Evolutionary conservation across 1,140 invertebrate species (phyloP).

Genomic region (Xylocopa sonorina): DNA sequence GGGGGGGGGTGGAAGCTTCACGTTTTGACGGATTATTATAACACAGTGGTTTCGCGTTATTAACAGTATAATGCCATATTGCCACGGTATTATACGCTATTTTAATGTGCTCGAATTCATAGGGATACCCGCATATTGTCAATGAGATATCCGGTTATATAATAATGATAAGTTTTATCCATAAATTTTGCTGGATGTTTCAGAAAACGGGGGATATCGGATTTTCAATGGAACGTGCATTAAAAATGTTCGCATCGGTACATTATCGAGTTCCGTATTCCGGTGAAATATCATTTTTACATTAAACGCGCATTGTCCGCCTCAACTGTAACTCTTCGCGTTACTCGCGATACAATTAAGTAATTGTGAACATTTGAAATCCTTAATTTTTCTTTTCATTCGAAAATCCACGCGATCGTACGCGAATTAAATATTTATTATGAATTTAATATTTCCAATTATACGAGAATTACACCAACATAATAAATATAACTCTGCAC

Average conservation of each 20-base stretch:
- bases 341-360: neutral
- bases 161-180: conserved; percentile 49
- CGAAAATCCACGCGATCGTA: no score
- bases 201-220: neutral
- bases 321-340: no score
- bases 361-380: no score
- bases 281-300: neutral
- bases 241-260: neutral
- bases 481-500: no score
- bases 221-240: neutral
- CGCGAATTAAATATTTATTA: no score
- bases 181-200: conserved; percentile 19
- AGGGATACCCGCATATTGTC: conserved; percentile 57
- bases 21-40: conserved; percentile 69
- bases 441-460: no score
- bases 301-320: neutral
- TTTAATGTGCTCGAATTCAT: conserved; percentile 59
- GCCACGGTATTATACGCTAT: conserved; percentile 63
- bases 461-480: no score
- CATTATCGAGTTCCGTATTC: neutral
- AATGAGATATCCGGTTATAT: conserved; percentile 59
- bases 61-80: conserved; percentile 62
- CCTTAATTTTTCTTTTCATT: no score
- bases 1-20: conserved; percentile 55
- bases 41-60: conserved; percentile 67